Conservation (phyloP, 2,888 invertebrate genomes). For the Tiphia femorata region DNA sequence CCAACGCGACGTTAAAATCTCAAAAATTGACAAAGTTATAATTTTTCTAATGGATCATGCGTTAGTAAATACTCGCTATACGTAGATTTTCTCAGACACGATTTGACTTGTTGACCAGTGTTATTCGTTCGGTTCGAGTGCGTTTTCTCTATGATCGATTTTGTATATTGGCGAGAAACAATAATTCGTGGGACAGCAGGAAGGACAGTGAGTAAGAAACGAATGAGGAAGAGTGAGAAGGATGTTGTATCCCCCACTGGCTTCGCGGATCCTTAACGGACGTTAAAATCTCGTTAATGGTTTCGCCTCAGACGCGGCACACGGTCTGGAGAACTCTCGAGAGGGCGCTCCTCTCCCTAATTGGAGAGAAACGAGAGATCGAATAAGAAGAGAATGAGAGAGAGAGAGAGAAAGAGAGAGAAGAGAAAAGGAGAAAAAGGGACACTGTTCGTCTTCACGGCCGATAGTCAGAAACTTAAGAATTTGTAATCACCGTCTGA, state of each 20-base stretch:
- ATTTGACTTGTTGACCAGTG: no score
- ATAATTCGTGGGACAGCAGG: neutral
- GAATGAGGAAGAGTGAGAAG: neutral
- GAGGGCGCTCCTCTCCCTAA: conserved; percentile 18
- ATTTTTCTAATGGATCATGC: no score
- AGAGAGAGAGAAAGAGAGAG: neutral
- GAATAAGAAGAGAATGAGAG: conserved; percentile 3
- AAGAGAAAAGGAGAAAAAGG: neutral
- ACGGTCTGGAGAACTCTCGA: conserved; percentile 9
- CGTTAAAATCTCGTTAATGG: conserved; percentile 27
- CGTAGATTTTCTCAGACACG: no score
- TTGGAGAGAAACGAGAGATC: conserved; percentile 21
- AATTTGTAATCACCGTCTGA: conserved; percentile 18
- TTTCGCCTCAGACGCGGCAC: conserved; percentile 11
- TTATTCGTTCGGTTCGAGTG: no score
- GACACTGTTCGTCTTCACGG: neutral
- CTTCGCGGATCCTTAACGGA: conserved; percentile 20
- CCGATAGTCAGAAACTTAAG: conserved; percentile 11
- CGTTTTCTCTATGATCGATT: neutral
- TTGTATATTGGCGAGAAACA: no score
- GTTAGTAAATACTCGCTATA: no score
- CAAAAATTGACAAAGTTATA: no score
- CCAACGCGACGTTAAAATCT: no score
- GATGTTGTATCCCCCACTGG: no score
- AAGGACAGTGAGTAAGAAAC: neutral